Evolutionary conservation across 2,797 vertebrate species (phyloP), one percentile per base, ranked within the genome.

Genomic region (Pseudomugil tenellus): DNA sequence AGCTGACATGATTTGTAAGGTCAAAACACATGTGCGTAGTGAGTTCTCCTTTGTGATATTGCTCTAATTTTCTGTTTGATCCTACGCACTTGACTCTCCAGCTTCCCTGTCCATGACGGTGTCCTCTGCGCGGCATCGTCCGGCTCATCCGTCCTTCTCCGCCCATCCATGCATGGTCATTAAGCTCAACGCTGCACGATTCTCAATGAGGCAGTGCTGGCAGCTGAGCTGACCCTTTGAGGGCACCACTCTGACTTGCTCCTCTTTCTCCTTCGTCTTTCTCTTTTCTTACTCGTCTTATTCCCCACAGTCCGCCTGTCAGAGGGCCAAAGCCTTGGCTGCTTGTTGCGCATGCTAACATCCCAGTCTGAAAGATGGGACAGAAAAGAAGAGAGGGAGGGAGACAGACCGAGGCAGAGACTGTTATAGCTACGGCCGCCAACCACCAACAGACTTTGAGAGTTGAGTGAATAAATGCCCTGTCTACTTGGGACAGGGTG

Each of bases 381-480:
- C 59, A 23, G 59, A 78, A 14, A 52, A 58, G 19, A 63, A 64
- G 65, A 35, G 75, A 61, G 70, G 58, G 76, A 80, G 81, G 55
- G 73, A 89, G 79, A 85, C 72, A 76, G 84, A 80, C 83, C 72
- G 82, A 87, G 80, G 77, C 80, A 49, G 59, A 84, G 78, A 84
- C 72, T 8, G 76, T 80, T 88, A 74, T 64, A 83, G 84, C 82
- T 72, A 78, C 76, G 88, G 86, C 86, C 86, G 85, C 87, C 83
- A 87, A 90, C 77, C 80, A 72, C 82, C 67, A 77, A 90, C 85
- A 85, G 86, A 90, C 89, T 90, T 83, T 79, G 81, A 87, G 81
- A 89, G 88, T 88, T 84, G 84, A 86, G 92, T 92, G 90, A 93
- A 92, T 92, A 92, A 92, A 91, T 89, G 87, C 89, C 90, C 90